phyloP scores from a whole-genome alignment of 2,888 invertebrate species.

The Esperia sulphurella region DNA sequence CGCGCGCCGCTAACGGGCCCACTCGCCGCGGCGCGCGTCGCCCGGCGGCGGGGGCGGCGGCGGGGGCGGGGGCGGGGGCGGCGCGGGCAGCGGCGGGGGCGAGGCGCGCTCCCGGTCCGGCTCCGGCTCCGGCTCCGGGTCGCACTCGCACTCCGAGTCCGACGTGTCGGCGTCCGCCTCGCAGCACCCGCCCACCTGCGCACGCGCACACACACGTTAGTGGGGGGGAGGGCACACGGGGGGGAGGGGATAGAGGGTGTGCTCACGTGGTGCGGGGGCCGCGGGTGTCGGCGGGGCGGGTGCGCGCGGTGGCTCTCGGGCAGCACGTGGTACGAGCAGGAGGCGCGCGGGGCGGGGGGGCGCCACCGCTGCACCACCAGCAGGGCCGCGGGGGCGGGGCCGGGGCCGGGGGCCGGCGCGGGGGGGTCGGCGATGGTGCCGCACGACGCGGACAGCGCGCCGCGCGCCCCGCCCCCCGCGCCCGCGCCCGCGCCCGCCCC shows the following conservation, averaged over 20 bases:
- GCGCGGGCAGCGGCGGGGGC: constrained; percentile 33
- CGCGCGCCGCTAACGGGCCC: background rate
- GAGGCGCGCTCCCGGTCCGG: constrained; percentile 18
- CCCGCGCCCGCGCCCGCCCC: constrained; percentile 15
- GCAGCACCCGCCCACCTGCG: constrained; percentile 27
- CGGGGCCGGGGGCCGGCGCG: background rate
- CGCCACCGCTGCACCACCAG: constrained; percentile 32
- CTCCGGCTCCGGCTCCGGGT: constrained; percentile 8
- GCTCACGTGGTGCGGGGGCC: constrained; percentile 6
- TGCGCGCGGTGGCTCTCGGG: constrained; percentile 37
- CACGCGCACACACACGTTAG: constrained; percentile 7
- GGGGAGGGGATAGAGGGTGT: no score
- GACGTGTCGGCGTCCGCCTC: constrained; percentile 15
- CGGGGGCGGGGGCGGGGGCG: background rate
- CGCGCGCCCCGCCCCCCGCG: constrained; percentile 12
- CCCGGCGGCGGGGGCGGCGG: background rate
- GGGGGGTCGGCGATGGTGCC: constrained; percentile 65
- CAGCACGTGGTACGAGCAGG: constrained; percentile 37
- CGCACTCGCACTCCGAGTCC: background rate
- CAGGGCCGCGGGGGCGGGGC: constrained; percentile 32
- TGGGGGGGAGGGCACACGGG: background rate
- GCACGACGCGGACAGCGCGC: constrained; percentile 78
- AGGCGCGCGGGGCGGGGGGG: constrained; percentile 14
- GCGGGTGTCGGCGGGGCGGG: constrained; percentile 12
- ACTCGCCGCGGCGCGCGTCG: background rate